Evolutionary conservation across 2,888 invertebrate species (phyloP), one percentile per base, ranked within the genome.

Genomic region (Parascotia fuliginaria): DNA sequence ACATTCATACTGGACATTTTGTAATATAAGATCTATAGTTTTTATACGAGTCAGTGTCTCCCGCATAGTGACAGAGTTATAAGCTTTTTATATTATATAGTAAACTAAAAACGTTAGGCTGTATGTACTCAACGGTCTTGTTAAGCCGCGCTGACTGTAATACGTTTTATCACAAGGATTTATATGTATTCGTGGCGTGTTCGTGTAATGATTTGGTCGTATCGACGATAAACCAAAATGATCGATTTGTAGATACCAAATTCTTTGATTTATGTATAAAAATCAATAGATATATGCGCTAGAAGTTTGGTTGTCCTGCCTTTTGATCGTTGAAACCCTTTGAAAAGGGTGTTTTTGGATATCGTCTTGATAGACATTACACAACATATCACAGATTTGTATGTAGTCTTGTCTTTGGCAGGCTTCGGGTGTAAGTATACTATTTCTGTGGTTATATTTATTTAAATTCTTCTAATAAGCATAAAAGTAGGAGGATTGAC

Each of bases 101-200:
- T 42, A 42, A 33, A 42, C 13, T 43, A 39, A 54, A 59, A 65
- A 65, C 55, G 55, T 56, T 69, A 70, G 63, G 65, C 70, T 65
- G 57, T 66, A 58, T 54, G 55, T 70, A 70, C 57, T 56, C 52
- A 34, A 67, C 58, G 58, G 75, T 78, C 68, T 65, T 71, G 73
- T 57, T 75, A 67, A 60, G 77, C 76, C 77, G 74, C 77, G 75
- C 79, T 79, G 77, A 78, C 76, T 79, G 73, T 69, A 59, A 65
- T 61, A 68, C 58, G 61, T 70, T 70, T 67, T 67, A 72, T 71
- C 73, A 63, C 60, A 72, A 65, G 70, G 65, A 75, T 68, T 64
- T 65, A 60, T 51, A 55, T 52, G 53, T 60, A 51, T 60, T 24
- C 53, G 69, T 70, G 64, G 65, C 60, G 47, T 62, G 50, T 66